Evolutionary conservation across 2,888 invertebrate species (phyloP).

Genomic region (Empis livida): DNA sequence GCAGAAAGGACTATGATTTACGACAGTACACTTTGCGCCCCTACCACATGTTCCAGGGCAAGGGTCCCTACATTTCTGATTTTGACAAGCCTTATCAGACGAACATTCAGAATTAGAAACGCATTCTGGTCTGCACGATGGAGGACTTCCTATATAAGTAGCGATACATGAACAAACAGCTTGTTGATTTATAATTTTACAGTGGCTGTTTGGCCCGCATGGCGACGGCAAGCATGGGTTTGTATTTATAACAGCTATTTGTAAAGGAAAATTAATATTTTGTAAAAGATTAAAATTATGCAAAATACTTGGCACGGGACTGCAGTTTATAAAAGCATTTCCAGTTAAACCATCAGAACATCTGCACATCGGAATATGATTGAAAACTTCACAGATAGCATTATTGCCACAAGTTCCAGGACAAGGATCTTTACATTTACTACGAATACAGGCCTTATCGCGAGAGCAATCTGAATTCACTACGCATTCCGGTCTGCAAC

Average conservation of each 20-base stretch:
- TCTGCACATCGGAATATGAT: slow-evolving; percentile 52
- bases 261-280: neutral
- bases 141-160: slow-evolving; percentile 62
- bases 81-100: slow-evolving; percentile 59
- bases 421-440: slow-evolving; percentile 74
- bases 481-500: slow-evolving; percentile 72
- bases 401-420: slow-evolving; percentile 70
- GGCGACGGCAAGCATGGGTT: slow-evolving; percentile 58
- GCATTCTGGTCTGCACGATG: slow-evolving; percentile 67
- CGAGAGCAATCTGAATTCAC: slow-evolving; percentile 76
- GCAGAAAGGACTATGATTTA: slow-evolving; percentile 71
- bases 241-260: slow-evolving; percentile 31
- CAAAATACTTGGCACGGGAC: slow-evolving; percentile 21
- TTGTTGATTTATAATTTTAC: slow-evolving; percentile 57
- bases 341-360: slow-evolving; percentile 51
- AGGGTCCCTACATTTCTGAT: slow-evolving; percentile 70
- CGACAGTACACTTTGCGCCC: slow-evolving; percentile 58
- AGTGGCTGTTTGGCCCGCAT: slow-evolving; percentile 69
- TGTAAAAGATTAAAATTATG: neutral
- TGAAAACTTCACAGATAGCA: slow-evolving; percentile 61
- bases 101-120: slow-evolving; percentile 61
- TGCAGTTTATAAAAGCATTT: slow-evolving; percentile 46
- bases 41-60: slow-evolving; percentile 69
- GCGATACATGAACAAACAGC: slow-evolving; percentile 58
- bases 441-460: slow-evolving; percentile 67